These are phyloP conservation scores for Eupeodes luniger DNA, from an alignment of 2,888 invertebrate species.

Conservation along the genomic window DNA sequence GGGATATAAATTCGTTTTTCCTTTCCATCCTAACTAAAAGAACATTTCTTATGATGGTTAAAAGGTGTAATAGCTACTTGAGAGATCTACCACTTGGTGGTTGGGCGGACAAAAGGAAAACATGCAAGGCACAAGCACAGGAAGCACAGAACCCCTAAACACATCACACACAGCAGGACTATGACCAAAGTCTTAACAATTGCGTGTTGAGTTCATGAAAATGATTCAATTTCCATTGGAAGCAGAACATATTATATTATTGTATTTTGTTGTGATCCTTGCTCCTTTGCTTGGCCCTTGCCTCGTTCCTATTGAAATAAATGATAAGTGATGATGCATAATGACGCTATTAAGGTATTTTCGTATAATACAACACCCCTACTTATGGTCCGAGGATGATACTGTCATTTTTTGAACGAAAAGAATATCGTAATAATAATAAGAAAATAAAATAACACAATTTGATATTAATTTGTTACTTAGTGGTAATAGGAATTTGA, in stretches of 20 bases:
- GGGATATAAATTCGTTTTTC: constrained; percentile 41
- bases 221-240: constrained; percentile 70
- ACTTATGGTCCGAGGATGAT: constrained; percentile 16
- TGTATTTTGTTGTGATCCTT: not conserved
- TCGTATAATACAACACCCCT: constrained; percentile 20
- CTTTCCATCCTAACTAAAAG: not conserved
- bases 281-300: not conserved
- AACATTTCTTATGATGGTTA: constrained; percentile 49
- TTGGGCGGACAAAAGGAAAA: constrained; percentile 7
- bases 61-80: constrained; percentile 76
- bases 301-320: not conserved
- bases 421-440: not conserved
- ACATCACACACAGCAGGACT: constrained; percentile 34
- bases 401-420: not conserved
- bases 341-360: constrained; percentile 69
- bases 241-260: constrained; percentile 43
- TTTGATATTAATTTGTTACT: constrained; percentile 1
- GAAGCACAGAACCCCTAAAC: no score
- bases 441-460: not conserved
- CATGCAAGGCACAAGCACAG: constrained; percentile 49
- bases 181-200: constrained; percentile 67
- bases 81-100: constrained; percentile 69
- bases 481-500: not conserved
- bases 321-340: constrained; percentile 58
- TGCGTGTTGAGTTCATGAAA: constrained; percentile 61